phyloP scores from a whole-genome alignment of 2,797 vertebrate species.

The Pipistrellus pygmaeus region DNA sequence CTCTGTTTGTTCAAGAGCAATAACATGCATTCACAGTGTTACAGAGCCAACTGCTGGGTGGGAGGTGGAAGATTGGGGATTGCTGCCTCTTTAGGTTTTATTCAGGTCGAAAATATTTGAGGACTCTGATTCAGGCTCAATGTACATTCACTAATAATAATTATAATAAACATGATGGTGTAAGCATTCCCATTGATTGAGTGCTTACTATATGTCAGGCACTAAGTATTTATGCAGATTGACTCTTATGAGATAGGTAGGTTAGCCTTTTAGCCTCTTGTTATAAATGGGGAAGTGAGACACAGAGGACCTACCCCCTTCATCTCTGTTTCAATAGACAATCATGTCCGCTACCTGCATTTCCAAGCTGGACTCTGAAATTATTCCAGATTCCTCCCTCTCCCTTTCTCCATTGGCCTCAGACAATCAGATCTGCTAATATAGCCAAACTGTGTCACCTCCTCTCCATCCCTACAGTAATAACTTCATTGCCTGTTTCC shows the following conservation, averaged over 20 bases:
- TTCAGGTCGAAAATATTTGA: background rate
- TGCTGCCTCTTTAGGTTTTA: background rate
- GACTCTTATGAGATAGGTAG: background rate
- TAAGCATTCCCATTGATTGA: background rate
- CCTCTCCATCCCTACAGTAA: background rate
- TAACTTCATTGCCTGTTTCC: background rate
- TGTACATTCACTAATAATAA: background rate
- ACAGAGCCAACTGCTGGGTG: background rate
- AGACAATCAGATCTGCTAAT: background rate
- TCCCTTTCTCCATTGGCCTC: background rate
- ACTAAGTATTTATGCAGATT: background rate
- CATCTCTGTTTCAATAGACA: background rate
- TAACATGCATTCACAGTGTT: background rate
- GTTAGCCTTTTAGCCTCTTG: fast-evolving
- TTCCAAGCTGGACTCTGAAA: background rate
- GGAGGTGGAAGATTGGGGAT: background rate
- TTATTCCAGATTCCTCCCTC: background rate
- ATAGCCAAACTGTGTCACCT: background rate
- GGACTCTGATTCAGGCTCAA: background rate
- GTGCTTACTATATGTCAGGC: background rate
- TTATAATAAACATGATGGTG: background rate
- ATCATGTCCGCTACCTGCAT: fast-evolving
- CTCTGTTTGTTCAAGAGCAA: constrained; percentile 52
- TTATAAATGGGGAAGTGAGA: background rate
- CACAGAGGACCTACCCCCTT: background rate